phyloP scores from a whole-genome alignment of 2,113 vertebrate genomes.

The Morone chrysops region DNA sequence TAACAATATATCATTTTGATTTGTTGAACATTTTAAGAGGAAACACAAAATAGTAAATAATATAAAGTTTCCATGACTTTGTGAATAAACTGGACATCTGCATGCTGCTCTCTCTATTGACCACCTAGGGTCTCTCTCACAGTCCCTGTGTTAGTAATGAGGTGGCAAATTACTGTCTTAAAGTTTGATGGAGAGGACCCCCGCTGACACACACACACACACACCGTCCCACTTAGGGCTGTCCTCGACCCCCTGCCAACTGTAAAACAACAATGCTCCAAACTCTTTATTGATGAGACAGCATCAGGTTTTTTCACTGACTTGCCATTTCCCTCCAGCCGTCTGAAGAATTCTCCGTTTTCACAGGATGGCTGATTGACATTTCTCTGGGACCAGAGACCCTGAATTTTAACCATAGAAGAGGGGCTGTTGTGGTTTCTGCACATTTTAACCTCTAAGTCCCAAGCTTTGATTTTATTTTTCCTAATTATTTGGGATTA shows the following conservation, averaged over 20 bases:
- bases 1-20: too few species aligned
- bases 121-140: constrained; percentile 56
- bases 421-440: not conserved
- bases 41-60: too few species aligned
- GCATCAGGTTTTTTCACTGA: constrained; percentile 78
- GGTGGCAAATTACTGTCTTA: constrained; percentile 87
- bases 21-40: too few species aligned
- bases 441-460: too few species aligned
- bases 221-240: constrained; percentile 36
- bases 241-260: constrained; percentile 70
- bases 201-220: constrained; percentile 64
- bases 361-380: constrained; percentile 61
- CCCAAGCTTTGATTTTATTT: too few species aligned
- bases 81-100: too few species aligned
- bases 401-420: not conserved
- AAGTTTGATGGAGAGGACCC: constrained; percentile 81
- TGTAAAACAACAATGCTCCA: constrained; percentile 77
- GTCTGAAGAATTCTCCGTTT: constrained; percentile 74
- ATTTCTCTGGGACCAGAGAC: constrained; percentile 27
- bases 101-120: not conserved
- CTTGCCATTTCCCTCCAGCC: constrained; percentile 80
- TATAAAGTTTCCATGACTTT: too few species aligned
- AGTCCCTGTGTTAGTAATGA: constrained; percentile 83
- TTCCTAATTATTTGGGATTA: too few species aligned
- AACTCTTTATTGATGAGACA: constrained; percentile 84